Evolutionary conservation across 2,113 vertebrate genomes (phyloP), one percentile per base, ranked within the genome.

Genomic region (Chloebia gouldiae): DNA sequence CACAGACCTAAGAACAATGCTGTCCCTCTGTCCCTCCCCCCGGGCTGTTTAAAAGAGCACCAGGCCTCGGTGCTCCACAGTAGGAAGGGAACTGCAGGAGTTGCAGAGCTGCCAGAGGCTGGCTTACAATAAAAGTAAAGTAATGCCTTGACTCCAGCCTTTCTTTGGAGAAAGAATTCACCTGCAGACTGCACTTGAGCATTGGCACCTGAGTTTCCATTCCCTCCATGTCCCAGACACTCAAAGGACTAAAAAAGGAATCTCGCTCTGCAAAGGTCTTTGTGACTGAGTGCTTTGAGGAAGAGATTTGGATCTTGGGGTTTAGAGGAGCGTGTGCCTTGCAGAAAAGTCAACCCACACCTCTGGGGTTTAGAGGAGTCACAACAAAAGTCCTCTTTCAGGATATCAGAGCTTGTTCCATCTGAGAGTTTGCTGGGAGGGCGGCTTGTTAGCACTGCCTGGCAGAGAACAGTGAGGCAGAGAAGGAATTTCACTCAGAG

Each of bases 361-460:
- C 75, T 82, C 75, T 80, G 84, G 87, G 78, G 54, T 90, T 90
- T 91, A 82, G 73, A 89, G 63, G 45, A 90, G 75, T 57, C 0
- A 0, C 54, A 77, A 73, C 39, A 86, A 64, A 95, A 88, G 54
- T 31, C 35, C 71, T 63, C 39, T 94, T 90, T 92, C 33, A 93
- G 88, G 44, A 80, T 86, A 70, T 90, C 61, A 92, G 75, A 97
- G 78, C 39, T 77, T 73, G 15, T 92, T 93, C 87, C 66, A 64
- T 45, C 80, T 79, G 8, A 86, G 47, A 30, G 31, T 28, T n/a
- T 59, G 30, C 92, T 40, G 57, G 76, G 68, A 83, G 93, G 79
- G 87, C 5, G 51, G 75, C 93, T 93, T 64, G 90, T 96, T 96
- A 97, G 79, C 82, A 13, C 50, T 60, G 68, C 11, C 78, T 92